Base-by-base conservation (phyloP, 2,888 invertebrate genomes). In the Oegoconia quadripuncta region DNA sequence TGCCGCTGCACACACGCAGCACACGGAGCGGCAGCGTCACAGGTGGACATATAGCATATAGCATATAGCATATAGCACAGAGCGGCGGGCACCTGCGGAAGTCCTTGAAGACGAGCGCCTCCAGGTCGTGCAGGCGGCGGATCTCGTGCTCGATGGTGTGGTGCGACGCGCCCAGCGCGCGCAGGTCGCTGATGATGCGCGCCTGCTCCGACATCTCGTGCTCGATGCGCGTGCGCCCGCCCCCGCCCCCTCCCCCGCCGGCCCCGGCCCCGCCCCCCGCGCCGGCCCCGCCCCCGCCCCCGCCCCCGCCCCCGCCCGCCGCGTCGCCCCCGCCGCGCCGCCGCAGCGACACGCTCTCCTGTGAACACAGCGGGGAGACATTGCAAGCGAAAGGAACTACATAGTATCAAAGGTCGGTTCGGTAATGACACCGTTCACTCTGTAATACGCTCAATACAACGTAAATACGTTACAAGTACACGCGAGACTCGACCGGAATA, bases 201-300 rank as follows among this genome's bases (percentile, higher is more conserved):
- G 97, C 95, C 74, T 98, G 97, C 73, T 98, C 98, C 66, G 96
- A 97, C 97, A 99, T 97, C 83, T 97, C 97, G 67, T 95, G 95
- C 79, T 98, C 98, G 59, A 98, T 95, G 11, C 97, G 91, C 64
- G 94, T 93, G 65, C 93, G 93, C 9, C 95, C 92, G 68, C 95
- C 95, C 29, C 93, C 58, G 95, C 95, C 12, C 92, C 90, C 20
- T 20, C 18, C 33, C 12, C 7, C 11, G 11, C 9, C 23, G 18
- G 15, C 35, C 20, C 27, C 39, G 25, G 28, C 33, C 58, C 13
- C 92, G 90, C 91, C 90, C 84, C 68, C 91, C 92, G 60, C 92
- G 93, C 60, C 33, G 20, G 12, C 11, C 16, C 9, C 23, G 11
- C 97, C 91, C 64, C 94, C 93, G 65, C 93, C 93, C 9, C 95